Conservation (phyloP, 2,888 invertebrate genomes). For the Parnassius smintheus region DNA sequence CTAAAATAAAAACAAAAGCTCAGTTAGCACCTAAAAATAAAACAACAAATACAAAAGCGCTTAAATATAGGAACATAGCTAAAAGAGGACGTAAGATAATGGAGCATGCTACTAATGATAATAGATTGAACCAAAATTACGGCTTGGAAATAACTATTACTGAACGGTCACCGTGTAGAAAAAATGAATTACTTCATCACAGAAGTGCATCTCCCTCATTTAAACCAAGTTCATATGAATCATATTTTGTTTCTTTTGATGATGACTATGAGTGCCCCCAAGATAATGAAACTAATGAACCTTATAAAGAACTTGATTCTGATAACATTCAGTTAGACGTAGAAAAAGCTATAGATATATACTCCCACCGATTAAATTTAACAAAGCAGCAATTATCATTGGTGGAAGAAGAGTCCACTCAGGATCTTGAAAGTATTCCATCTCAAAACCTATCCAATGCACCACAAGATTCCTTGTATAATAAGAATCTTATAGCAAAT, state of each 20-base stretch:
- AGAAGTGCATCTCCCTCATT: slow-evolving; percentile 54
- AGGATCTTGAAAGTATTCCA: slow-evolving; percentile 69
- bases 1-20: slow-evolving; percentile 77
- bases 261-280: slow-evolving; percentile 43
- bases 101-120: slow-evolving; percentile 49
- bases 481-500: slow-evolving; percentile 34
- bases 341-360: slow-evolving; percentile 59
- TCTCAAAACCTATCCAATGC: slow-evolving; percentile 62
- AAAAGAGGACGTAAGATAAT: slow-evolving; percentile 56
- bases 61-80: slow-evolving; percentile 61
- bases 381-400: slow-evolving; percentile 72
- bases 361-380: slow-evolving; percentile 51
- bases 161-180: slow-evolving; percentile 51
- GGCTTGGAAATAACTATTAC: slow-evolving; percentile 67
- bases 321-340: slow-evolving; percentile 47
- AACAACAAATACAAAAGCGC: slow-evolving; percentile 50
- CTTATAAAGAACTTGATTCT: slow-evolving; percentile 39
- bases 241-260: slow-evolving; percentile 63
- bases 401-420: slow-evolving; percentile 76
- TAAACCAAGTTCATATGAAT: slow-evolving; percentile 55
- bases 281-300: slow-evolving; percentile 40
- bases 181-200: slow-evolving; percentile 44
- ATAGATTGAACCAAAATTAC: slow-evolving; percentile 45
- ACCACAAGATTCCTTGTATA: slow-evolving; percentile 54
- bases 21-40: slow-evolving; percentile 60